Percentiles rank a stretch among this genome's conserved stretches.
phyloP scores from a whole-genome alignment of 2,888 invertebrate genomes.

The Arctia plantaginis region DNA sequence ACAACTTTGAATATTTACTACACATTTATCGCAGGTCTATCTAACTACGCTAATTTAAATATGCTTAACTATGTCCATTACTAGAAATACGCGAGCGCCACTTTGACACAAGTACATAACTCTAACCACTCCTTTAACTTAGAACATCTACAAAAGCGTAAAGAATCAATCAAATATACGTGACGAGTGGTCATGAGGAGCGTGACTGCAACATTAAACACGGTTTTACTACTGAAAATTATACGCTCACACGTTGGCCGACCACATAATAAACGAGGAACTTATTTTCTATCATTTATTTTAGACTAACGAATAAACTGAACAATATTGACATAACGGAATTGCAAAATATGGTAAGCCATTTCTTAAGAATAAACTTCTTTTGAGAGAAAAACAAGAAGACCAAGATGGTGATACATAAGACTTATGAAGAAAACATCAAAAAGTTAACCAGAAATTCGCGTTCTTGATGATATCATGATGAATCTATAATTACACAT shows the following conservation, averaged over 20 bases:
- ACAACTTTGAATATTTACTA: background rate
- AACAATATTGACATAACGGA: too few species aligned
- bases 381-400: background rate
- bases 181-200: background rate
- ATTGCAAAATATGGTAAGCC: background rate
- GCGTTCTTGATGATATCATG: too few species aligned
- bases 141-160: background rate
- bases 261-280: background rate
- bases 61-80: background rate
- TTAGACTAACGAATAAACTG: too few species aligned
- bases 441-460: background rate
- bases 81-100: background rate
- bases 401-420: background rate
- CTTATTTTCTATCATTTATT: background rate
- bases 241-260: background rate
- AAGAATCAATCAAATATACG: conserved; percentile 1
- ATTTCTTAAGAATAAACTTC: background rate
- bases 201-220: conserved; percentile 4
- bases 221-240: conserved; percentile 6
- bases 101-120: background rate
- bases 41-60: too few species aligned
- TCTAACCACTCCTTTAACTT: background rate
- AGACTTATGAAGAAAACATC: background rate
- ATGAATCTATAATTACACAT: background rate
- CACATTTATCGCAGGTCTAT: background rate